Evolutionary conservation across 2,797 vertebrate genomes (phyloP).

Genomic region (Cheirogaleus major): DNA sequence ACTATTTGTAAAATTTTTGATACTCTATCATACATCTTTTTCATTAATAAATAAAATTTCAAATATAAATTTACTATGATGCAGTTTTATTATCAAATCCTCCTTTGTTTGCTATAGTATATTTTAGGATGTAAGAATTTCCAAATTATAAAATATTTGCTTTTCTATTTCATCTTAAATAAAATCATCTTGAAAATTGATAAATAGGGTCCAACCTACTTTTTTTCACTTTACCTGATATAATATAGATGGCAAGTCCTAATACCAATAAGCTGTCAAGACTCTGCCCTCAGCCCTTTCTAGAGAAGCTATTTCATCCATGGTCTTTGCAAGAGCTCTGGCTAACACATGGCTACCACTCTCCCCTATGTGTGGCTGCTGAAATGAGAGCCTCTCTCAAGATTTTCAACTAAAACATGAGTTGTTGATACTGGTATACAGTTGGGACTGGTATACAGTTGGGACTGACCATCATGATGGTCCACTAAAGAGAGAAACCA

Average conservation of each 20-base stretch:
- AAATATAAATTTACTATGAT: background rate
- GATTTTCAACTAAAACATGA: background rate
- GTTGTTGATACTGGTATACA: background rate
- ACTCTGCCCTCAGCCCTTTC: background rate
- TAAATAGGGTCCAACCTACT: background rate
- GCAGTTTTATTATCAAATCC: background rate
- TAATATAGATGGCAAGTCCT: background rate
- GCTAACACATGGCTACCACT: background rate
- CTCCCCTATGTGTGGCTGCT: background rate
- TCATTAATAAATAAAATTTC: slow-evolving; percentile 24
- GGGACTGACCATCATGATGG: background rate
- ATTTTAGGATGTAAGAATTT: background rate
- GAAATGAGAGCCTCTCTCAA: background rate
- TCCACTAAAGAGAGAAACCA: background rate
- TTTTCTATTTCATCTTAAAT: slow-evolving; percentile 45
- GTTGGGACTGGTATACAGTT: background rate
- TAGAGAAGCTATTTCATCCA: background rate
- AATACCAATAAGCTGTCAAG: background rate
- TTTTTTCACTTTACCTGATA: background rate
- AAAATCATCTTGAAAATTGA: slow-evolving; percentile 27
- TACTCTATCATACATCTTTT: background rate
- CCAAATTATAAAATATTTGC: slow-evolving; percentile 24
- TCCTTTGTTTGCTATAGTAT: background rate
- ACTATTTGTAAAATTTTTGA: background rate
- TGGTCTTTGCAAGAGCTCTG: background rate